phyloP scores from a whole-genome alignment of 2,113 vertebrate genomes.

The Burhinus oedicnemus region DNA sequence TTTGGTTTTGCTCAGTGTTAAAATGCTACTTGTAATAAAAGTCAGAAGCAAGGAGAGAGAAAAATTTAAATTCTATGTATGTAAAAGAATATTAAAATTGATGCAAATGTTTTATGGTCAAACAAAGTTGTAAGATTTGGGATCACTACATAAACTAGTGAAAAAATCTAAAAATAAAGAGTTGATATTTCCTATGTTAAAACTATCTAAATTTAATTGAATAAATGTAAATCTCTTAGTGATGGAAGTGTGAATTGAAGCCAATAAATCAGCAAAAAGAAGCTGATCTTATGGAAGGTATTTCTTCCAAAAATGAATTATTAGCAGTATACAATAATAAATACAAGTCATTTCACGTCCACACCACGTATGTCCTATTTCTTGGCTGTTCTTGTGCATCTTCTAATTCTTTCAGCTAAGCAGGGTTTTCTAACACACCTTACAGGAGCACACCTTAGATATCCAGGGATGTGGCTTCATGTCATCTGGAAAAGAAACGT shows the following conservation, averaged over 20 bases:
- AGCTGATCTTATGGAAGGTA: not conserved
- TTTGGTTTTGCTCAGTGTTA: not conserved
- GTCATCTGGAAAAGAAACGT: constrained; percentile 69
- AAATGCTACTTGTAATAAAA: not conserved
- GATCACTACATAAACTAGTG: not conserved
- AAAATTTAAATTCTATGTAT: not conserved
- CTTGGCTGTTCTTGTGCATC: not conserved
- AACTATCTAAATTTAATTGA: not conserved
- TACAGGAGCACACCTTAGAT: constrained; percentile 80
- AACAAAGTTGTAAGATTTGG: not conserved
- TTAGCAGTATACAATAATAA: not conserved
- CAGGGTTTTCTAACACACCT: constrained; percentile 69
- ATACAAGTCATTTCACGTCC: not conserved
- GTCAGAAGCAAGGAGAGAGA: not conserved
- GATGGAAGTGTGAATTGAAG: not conserved
- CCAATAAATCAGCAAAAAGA: not conserved
- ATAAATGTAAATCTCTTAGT: not conserved
- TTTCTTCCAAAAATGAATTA: not conserved
- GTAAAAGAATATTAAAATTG: not conserved
- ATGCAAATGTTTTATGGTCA: not conserved
- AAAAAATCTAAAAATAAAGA: not conserved
- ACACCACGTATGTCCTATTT: not conserved
- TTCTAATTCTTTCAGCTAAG: not conserved
- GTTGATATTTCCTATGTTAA: not conserved
- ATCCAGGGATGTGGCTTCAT: constrained; percentile 74